Evolutionary conservation across 2,888 invertebrate species (phyloP).

Genomic region (Tanypteryx hageni): DNA sequence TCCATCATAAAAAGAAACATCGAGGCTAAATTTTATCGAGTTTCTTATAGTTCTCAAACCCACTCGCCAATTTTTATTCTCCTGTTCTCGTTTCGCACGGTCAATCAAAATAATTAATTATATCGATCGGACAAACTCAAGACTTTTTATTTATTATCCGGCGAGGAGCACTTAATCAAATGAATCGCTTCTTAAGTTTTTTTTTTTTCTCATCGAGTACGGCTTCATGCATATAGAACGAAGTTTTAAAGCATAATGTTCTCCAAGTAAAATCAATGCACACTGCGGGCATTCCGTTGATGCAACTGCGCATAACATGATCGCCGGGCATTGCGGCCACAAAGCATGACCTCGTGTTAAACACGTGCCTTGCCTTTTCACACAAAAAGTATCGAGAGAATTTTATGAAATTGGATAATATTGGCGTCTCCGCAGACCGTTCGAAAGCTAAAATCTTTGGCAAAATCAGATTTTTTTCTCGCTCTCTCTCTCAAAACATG

Average conservation of each 20-base stretch:
- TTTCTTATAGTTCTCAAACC: too few species aligned
- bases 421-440: too few species aligned
- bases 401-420: too few species aligned
- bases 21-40: too few species aligned
- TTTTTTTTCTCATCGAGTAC: not conserved
- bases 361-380: too few species aligned
- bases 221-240: not conserved
- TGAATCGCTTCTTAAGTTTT: not conserved
- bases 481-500: too few species aligned
- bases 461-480: too few species aligned
- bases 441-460: too few species aligned
- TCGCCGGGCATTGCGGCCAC: not conserved
- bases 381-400: too few species aligned
- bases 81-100: not conserved
- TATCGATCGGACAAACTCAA: not conserved
- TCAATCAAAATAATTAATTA: not conserved
- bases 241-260: not conserved
- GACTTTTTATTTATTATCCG: not conserved
- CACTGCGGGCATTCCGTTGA: not conserved
- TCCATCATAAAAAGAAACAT: too few species aligned
- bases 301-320: not conserved
- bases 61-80: not conserved
- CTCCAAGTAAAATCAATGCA: constrained; percentile 5
- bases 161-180: not conserved
- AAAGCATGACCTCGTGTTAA: not conserved